Conservation (phyloP, 2,113 vertebrate genomes). For the Oostethus manadensis region DNA sequence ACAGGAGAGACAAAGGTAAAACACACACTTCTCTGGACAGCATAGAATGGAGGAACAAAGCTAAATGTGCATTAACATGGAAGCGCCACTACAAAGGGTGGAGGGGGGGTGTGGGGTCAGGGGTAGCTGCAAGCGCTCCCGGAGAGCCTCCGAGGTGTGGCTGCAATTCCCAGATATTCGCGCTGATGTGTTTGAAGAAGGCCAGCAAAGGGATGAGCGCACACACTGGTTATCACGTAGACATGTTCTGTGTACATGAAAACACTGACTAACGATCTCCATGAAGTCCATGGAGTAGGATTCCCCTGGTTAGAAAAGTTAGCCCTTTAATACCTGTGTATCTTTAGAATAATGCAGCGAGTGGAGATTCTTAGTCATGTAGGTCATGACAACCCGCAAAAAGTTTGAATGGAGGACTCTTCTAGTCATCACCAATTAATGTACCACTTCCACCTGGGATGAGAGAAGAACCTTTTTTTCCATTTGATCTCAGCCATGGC, state of each 20-base stretch:
- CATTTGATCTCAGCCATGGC: too few species aligned
- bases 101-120: background rate
- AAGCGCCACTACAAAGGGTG: slow-evolving; percentile 24
- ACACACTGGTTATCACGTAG: background rate
- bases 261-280: too few species aligned
- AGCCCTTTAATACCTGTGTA: background rate
- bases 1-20: background rate
- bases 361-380: too few species aligned
- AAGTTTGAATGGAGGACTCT: too few species aligned
- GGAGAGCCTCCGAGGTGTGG: slow-evolving; percentile 7
- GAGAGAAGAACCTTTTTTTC: too few species aligned
- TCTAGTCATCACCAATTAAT: too few species aligned
- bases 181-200: slow-evolving; percentile 25
- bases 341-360: too few species aligned
- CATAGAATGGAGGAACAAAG: slow-evolving; percentile 21
- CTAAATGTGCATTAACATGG: slow-evolving; percentile 43
- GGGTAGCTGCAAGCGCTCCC: slow-evolving; percentile 40
- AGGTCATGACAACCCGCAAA: too few species aligned
- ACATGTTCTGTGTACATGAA: too few species aligned
- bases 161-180: slow-evolving; percentile 26
- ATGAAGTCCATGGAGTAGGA: too few species aligned
- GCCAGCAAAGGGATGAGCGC: slow-evolving; percentile 25
- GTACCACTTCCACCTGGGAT: too few species aligned
- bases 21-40: slow-evolving; percentile 9
- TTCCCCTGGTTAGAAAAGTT: too few species aligned